Evolutionary conservation across 2,888 invertebrate genomes (phyloP), one percentile per base, ranked within the genome.

Genomic region (Leptogaster cylindrica): DNA sequence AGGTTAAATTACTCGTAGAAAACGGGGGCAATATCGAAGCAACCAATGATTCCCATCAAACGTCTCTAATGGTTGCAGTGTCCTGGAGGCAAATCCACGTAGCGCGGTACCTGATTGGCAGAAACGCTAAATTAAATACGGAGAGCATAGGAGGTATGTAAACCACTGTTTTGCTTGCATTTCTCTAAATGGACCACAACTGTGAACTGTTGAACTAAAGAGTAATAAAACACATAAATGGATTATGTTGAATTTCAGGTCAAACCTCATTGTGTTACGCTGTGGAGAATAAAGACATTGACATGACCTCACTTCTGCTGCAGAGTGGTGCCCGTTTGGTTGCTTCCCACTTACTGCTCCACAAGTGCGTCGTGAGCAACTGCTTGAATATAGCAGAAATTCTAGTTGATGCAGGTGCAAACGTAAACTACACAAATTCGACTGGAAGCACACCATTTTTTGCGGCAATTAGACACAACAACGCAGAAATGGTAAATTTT

Each of bases 181-280:
- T n/a, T n/a, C n/a, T n/a, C n/a, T n/a, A n/a, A n/a, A n/a, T n/a
- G n/a, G n/a, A n/a, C n/a, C n/a, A n/a, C n/a, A n/a, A n/a, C n/a
- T n/a, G n/a, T n/a, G n/a, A n/a, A n/a, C n/a, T n/a, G n/a, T n/a
- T n/a, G n/a, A n/a, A n/a, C n/a, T n/a, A n/a, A n/a, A n/a, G n/a
- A n/a, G n/a, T n/a, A n/a, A n/a, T n/a, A n/a, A n/a, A n/a, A n/a
- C n/a, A n/a, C n/a, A n/a, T n/a, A n/a, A n/a, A n/a, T n/a, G n/a
- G 89, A 91, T 76, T 85, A 86, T 69, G 85, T 87, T n/a, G n/a
- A n/a, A n/a, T n/a, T n/a, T n/a, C n/a, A 74, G 87, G 86, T 84
- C 72, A 73, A 20, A 79, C 78, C 2, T 81, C 81, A 0, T 72
- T 80, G 1, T 76, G 76, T 48, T 77, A 76, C 65, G 77, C 81